Conservation (phyloP, 2,888 invertebrate genomes). For the Drosophila subquinaria region DNA sequence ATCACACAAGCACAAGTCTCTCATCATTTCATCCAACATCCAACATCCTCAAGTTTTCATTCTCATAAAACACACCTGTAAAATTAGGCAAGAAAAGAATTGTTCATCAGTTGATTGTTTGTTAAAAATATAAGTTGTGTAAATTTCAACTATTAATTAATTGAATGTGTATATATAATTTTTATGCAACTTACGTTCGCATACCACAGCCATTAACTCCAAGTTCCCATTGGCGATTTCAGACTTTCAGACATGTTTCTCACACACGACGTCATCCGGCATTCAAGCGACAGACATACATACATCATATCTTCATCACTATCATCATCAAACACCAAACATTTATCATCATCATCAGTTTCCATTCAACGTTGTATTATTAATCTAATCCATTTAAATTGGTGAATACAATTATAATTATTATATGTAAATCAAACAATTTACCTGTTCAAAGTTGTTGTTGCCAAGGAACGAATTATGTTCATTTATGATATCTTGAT, state of each 20-base stretch:
- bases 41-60: slow-evolving; percentile 51
- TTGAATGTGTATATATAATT: slow-evolving; percentile 17
- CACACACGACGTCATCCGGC: slow-evolving; percentile 35
- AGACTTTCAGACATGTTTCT: slow-evolving; percentile 19
- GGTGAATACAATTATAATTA: slow-evolving; percentile 4
- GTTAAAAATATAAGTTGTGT: slow-evolving; percentile 1
- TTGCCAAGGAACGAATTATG: slow-evolving; percentile 3
- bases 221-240: slow-evolving; percentile 41
- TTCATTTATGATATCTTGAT: slow-evolving; percentile 21
- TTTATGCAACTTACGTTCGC: slow-evolving; percentile 69
- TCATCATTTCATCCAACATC: slow-evolving; percentile 40
- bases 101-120: slow-evolving; percentile 20
- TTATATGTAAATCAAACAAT: slow-evolving; percentile 19
- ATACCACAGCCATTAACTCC: slow-evolving; percentile 64
- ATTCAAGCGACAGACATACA: slow-evolving; percentile 42
- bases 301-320: slow-evolving; percentile 19
- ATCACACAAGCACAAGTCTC: slow-evolving; percentile 56
- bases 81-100: slow-evolving; percentile 37
- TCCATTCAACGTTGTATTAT: slow-evolving; percentile 46
- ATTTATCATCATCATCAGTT: slow-evolving; percentile 9
- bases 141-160: slow-evolving; percentile 18
- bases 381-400: slow-evolving; percentile 47
- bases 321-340: slow-evolving; percentile 2
- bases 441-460: slow-evolving; percentile 48
- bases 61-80: slow-evolving; percentile 46